Percentiles rank a stretch among this genome's conserved stretches.
These are phyloP conservation scores for Danionella cerebrum DNA, from an alignment of 2,113 vertebrate species.

Conservation along the genomic window DNA sequence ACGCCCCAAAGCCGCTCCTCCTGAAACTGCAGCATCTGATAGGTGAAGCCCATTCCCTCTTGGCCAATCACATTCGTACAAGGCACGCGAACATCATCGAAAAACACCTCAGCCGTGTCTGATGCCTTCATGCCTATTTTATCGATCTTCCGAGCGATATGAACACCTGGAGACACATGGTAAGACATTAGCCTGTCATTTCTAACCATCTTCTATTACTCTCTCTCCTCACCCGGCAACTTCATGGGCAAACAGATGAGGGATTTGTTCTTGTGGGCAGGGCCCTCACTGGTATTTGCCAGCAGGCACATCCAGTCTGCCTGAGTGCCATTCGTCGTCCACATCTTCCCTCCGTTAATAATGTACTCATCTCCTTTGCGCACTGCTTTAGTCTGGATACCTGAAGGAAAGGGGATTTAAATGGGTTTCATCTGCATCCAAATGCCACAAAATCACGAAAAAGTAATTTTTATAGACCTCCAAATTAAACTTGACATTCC, in stretches of 20 bases:
- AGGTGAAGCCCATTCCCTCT: conserved; percentile 79
- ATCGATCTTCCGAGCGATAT: conserved; percentile 72
- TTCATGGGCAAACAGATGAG: conserved; percentile 78
- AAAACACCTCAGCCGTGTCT: conserved; percentile 74
- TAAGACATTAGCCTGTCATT: not conserved
- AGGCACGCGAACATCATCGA: conserved; percentile 74
- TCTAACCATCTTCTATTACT: not conserved
- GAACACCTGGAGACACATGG: conserved; percentile 56
- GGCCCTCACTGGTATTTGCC: conserved; percentile 68
- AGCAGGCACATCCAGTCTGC: conserved; percentile 78
- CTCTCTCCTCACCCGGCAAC: conserved; percentile 66
- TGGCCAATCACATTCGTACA: conserved; percentile 72
- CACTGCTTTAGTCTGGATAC: conserved; percentile 70
- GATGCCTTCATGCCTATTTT: conserved; percentile 81
- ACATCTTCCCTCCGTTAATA: conserved; percentile 77
- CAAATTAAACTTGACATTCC: no score
- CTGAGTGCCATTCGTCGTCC: conserved; percentile 67
- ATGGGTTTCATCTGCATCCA: no score
- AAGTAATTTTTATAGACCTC: no score
- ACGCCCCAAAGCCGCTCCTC: conserved; percentile 72
- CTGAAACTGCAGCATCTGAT: conserved; percentile 85
- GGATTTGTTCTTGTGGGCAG: conserved; percentile 71
- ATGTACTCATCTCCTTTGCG: conserved; percentile 68
- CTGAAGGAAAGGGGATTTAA: conserved; percentile 42
- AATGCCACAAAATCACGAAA: no score